Conservation (phyloP, 2,113 vertebrate species). For the Neodon shergylaensis region DNA sequence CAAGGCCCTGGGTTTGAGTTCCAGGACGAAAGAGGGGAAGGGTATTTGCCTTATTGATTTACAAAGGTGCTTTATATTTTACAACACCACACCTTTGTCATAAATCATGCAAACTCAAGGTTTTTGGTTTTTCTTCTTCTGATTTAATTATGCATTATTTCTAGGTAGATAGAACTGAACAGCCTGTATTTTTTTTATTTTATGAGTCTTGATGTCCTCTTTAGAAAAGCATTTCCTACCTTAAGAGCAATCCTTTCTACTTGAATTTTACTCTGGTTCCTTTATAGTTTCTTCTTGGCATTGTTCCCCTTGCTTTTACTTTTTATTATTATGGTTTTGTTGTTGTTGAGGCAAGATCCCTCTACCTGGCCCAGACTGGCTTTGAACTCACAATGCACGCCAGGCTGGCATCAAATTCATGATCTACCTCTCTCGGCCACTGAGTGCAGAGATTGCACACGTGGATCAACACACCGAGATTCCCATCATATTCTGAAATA, state of each 20-base stretch:
- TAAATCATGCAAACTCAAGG: background rate
- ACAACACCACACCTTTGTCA: background rate
- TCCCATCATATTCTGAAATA: background rate
- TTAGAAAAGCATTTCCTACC: constrained; percentile 8
- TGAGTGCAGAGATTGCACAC: background rate
- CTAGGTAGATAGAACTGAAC: constrained; percentile 4
- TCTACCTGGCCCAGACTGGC: background rate
- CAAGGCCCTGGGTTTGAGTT: background rate
- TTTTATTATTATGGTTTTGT: background rate
- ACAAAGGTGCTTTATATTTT: background rate
- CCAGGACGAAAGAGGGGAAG: background rate
- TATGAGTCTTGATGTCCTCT: background rate
- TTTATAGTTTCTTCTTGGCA: background rate
- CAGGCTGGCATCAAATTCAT: background rate
- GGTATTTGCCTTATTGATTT: background rate
- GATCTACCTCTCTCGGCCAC: background rate
- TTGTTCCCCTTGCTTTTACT: background rate
- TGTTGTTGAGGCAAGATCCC: background rate
- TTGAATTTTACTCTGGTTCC: background rate
- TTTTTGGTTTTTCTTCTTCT: background rate
- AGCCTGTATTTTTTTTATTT: constrained; percentile 10
- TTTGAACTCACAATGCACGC: background rate
- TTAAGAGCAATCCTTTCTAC: background rate
- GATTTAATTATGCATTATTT: constrained; percentile 28
- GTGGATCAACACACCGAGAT: background rate